Evolutionary conservation across 2,113 vertebrate species (phyloP).

Genomic region (Colius striatus): DNA sequence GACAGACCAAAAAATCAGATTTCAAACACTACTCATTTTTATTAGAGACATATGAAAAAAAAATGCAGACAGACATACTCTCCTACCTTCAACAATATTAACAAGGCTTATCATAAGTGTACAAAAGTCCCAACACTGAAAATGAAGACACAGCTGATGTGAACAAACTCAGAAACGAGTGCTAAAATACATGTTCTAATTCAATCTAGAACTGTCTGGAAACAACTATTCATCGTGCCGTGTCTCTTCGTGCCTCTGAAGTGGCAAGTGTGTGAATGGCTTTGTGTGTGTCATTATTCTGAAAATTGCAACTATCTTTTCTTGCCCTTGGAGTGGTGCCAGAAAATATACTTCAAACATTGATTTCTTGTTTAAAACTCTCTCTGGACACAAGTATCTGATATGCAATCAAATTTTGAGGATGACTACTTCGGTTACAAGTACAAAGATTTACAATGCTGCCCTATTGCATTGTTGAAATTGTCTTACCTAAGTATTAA

Average conservation of each 20-base stretch:
- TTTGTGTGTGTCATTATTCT: neutral
- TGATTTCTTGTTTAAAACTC: constrained; percentile 15
- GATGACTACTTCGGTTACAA: constrained; percentile 18
- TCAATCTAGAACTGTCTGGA: constrained; percentile 28
- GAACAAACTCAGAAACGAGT: neutral
- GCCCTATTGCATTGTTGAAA: neutral
- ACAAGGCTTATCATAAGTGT: neutral
- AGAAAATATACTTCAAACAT: constrained; percentile 21
- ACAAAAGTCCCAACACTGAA: neutral
- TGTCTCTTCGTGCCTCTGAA: neutral
- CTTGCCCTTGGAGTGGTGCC: neutral
- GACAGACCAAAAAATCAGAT: neutral
- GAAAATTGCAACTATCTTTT: constrained; percentile 32
- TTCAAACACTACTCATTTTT: neutral
- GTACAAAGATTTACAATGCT: neutral
- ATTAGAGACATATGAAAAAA: neutral
- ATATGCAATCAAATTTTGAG: constrained; percentile 14
- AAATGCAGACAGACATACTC: neutral
- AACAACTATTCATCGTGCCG: neutral
- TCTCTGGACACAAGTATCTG: neutral
- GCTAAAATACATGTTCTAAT: neutral
- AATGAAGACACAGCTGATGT: neutral
- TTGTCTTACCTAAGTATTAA: neutral
- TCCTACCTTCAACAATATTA: neutral
- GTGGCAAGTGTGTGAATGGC: neutral